Conservation (phyloP, 2,797 vertebrate species). For the Astyanax mexicanus region DNA sequence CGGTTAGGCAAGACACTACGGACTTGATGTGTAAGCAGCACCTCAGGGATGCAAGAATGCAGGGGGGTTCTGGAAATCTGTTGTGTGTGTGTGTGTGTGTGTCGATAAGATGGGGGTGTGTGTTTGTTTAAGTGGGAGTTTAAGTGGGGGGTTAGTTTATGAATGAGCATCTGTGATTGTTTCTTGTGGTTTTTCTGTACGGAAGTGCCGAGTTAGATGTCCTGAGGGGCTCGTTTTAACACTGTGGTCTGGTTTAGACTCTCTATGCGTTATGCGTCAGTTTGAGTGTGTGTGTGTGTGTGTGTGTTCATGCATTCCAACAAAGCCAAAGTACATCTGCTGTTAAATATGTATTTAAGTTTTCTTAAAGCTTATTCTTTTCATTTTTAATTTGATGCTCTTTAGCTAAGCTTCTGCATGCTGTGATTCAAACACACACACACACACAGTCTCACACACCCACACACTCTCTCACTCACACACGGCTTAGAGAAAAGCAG, state of each 20-base stretch:
- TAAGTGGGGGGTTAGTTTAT: constrained; percentile 33
- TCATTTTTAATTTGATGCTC: background rate
- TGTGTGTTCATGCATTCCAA: constrained; percentile 10
- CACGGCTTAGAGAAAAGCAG: constrained; percentile 7
- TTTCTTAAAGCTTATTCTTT: background rate
- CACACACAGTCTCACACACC: constrained; percentile 7
- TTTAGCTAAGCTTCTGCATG: background rate
- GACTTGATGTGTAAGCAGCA: background rate
- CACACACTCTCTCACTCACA: constrained; percentile 24
- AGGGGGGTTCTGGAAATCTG: background rate
- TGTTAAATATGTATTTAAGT: constrained; percentile 16
- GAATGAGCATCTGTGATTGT: constrained; percentile 38
- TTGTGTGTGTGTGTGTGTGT: constrained; percentile 20
- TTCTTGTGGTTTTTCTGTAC: constrained; percentile 42
- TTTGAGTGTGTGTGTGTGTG: constrained; percentile 10
- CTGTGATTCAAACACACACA: constrained; percentile 30
- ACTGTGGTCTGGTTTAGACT: constrained; percentile 21
- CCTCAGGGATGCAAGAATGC: background rate
- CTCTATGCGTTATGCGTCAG: constrained; percentile 5
- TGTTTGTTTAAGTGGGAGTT: constrained; percentile 18
- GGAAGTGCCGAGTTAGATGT: constrained; percentile 50
- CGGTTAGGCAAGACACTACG: background rate
- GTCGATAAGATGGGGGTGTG: background rate
- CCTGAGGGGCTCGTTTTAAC: constrained; percentile 44
- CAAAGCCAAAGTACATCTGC: background rate